Conservation (phyloP, 2,797 vertebrate species). For the Prionace glauca region DNA sequence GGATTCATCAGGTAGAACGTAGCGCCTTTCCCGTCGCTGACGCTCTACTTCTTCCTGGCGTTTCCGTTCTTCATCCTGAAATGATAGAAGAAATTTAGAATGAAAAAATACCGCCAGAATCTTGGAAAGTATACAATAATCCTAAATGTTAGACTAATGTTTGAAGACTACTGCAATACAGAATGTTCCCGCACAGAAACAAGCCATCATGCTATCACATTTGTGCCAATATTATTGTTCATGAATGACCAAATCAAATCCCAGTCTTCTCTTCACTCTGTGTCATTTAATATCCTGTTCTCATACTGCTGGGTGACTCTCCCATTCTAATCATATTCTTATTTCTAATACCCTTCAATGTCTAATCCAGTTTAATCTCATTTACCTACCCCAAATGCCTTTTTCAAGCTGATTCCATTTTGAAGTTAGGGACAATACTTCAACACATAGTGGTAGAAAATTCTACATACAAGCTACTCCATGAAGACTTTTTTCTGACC, state of each 20-base stretch:
- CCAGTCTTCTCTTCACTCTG: neutral
- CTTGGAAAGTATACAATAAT: neutral
- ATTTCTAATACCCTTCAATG: too few relatives aligned
- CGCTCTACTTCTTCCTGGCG: slow-evolving; percentile 86
- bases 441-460: neutral
- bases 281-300: neutral
- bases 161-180: neutral
- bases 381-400: too few relatives aligned
- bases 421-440: neutral
- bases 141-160: neutral
- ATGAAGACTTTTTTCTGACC: neutral
- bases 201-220: neutral
- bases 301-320: too few relatives aligned
- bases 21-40: slow-evolving; percentile 83
- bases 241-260: neutral
- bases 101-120: neutral
- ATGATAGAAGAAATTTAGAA: slow-evolving; percentile 23
- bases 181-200: neutral
- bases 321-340: too few relatives aligned
- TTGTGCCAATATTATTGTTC: too few relatives aligned
- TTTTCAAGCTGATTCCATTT: neutral
- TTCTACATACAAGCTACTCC: neutral
- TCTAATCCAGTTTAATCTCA: too few relatives aligned
- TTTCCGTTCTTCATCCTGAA: slow-evolving; percentile 86
- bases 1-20: slow-evolving; percentile 87